Evolutionary conservation across 2,113 vertebrate species (phyloP).

Genomic region (Marmota monax): DNA sequence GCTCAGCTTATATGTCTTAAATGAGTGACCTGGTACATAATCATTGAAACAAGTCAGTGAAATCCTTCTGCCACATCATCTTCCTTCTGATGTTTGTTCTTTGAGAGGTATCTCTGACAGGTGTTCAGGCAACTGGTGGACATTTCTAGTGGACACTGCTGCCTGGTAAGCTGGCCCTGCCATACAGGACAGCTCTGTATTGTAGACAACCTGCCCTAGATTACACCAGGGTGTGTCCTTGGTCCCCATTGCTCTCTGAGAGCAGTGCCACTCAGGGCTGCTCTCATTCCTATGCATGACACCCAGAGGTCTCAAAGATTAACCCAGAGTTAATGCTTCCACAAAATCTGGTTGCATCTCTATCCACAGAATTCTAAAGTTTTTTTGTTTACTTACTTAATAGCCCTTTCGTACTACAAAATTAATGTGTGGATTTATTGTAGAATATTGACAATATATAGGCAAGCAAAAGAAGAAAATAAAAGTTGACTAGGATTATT

Average conservation of each 20-base stretch:
- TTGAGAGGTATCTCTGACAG: background rate
- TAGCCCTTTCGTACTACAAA: background rate
- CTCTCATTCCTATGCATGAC: background rate
- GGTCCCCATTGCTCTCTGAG: background rate
- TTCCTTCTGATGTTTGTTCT: background rate
- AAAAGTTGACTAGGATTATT: background rate
- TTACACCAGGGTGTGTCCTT: background rate
- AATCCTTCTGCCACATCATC: background rate
- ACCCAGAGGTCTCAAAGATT: background rate
- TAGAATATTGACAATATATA: conserved; percentile 21
- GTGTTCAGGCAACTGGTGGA: background rate
- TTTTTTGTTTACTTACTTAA: background rate
- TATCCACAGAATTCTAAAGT: background rate
- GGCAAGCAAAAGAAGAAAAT: background rate
- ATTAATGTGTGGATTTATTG: background rate
- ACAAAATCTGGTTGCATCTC: background rate
- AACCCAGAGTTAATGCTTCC: background rate
- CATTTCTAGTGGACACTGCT: background rate
- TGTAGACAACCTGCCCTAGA: background rate
- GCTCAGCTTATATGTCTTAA: background rate
- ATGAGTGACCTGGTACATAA: background rate
- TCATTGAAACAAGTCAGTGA: background rate
- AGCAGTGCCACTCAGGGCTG: too few species aligned
- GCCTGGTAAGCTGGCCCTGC: rapidly evolving
- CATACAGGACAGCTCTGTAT: background rate